Conservation (phyloP, 2,888 invertebrate species). For the Ectemnius lituratus region DNA sequence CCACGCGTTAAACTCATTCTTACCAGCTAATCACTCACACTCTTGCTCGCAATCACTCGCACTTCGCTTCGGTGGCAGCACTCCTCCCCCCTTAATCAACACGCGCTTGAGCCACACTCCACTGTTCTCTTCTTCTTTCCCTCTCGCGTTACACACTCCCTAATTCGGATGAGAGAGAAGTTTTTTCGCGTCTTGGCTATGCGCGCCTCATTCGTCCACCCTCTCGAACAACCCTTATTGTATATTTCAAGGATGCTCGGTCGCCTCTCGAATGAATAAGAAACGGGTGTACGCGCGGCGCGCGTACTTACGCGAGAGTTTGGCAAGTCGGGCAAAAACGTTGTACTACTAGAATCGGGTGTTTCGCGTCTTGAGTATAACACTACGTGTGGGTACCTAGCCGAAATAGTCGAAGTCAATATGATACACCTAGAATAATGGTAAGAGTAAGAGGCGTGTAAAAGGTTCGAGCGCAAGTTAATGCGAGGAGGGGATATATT, state of each 20-base stretch:
- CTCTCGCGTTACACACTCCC: conserved; percentile 39
- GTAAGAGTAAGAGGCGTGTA: conserved; percentile 60
- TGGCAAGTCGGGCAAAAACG: conserved; percentile 75
- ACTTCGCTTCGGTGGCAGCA: not conserved
- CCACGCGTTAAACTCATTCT: too few relatives aligned
- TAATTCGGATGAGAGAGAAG: conserved; percentile 77
- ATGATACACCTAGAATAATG: conserved; percentile 67
- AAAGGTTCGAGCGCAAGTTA: conserved; percentile 40
- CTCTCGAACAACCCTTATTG: too few relatives aligned
- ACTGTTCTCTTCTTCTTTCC: conserved; percentile 37
- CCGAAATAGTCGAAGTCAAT: conserved; percentile 58
- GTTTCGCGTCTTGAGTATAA: conserved; percentile 20
- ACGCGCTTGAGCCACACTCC: conserved; percentile 64
- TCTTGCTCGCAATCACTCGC: conserved; percentile 8
- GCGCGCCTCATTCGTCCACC: too few relatives aligned
- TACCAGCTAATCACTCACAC: conserved; percentile 4
- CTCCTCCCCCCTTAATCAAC: conserved; percentile 23
- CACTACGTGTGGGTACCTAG: conserved; percentile 43
- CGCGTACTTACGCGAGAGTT: conserved; percentile 64
- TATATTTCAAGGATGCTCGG: too few relatives aligned
- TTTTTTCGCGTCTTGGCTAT: conserved; percentile 53
- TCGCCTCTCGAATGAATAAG: not conserved
- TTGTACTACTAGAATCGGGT: conserved; percentile 68
- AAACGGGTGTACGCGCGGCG: too few relatives aligned
- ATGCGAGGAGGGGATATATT: conserved; percentile 31